Base-by-base conservation (phyloP, 2,888 invertebrate genomes). In the Agrotis ipsilon region DNA sequence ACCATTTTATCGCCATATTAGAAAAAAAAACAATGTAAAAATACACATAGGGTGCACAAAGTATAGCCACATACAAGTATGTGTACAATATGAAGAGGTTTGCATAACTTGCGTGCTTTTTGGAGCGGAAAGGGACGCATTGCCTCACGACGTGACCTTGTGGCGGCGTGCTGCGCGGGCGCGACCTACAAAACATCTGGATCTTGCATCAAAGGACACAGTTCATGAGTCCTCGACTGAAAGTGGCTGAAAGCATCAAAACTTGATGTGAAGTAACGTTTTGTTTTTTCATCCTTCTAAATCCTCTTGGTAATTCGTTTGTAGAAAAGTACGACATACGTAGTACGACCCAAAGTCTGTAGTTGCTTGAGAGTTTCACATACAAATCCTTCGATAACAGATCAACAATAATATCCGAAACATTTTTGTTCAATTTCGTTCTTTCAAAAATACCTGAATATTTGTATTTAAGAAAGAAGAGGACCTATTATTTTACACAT, bases 91-190 rank as follows among this genome's bases (percentile, higher is more conserved):
- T 78, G 71, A 86, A 83, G 85, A 85, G 80, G 90, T 92, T 95
- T 95, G 94, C 95, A 92, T 93, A 94, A 96, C 90, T 76, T 88
- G 87, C 82, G 90, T 77, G 87, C 90, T 95, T 94, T 96, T 94
- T 95, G 92, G 96, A 96, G 96, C 96, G 95, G 91, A 96, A 96
- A 95, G 93, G 94, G 92, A 92, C 93, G 86, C 63, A 87, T 95
- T 95, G 92, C 94, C 84, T 86, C 94, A 96, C 86, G 59, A 77
- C 81, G 81, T 91, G 92, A 95, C 95, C 94, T 95, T 95, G 94
- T 83, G 39, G 65, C 70, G 68, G 55, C 59, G 52, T 72, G 64
- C 72, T 75, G 78, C 84, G 72, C 81, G 64, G 81, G 81, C 77
- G 32, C 72, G 76, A 83, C 83, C 84, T 79, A 84, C 85, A 80